Evolutionary conservation across 2,113 vertebrate genomes (phyloP).

Genomic region (Pandion haliaetus): DNA sequence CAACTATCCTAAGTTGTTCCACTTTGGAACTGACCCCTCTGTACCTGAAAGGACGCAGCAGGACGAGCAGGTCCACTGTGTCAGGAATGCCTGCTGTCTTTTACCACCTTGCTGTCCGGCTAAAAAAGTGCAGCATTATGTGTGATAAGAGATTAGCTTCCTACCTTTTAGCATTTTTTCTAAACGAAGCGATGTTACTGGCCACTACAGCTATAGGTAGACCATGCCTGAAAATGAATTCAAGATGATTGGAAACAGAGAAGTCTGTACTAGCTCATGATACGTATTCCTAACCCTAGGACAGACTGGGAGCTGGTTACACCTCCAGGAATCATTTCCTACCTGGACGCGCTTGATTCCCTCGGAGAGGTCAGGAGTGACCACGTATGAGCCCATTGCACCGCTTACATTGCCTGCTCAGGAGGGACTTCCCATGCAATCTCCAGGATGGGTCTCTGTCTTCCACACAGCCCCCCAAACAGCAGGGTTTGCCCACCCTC

Average conservation of each 20-base stretch:
- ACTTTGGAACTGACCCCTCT: background rate
- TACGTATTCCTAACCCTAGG: background rate
- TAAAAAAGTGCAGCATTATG: rapidly evolving
- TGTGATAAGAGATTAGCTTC: background rate
- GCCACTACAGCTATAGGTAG: background rate
- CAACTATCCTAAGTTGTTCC: background rate
- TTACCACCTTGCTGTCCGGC: background rate
- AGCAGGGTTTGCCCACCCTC: background rate
- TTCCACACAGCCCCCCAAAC: background rate
- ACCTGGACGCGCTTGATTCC: background rate
- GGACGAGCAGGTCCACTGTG: background rate
- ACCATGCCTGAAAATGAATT: background rate
- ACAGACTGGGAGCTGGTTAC: background rate
- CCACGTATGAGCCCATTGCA: rapidly evolving
- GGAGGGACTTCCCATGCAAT: too few relatives aligned
- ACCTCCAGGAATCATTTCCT: background rate
- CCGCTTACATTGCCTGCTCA: rapidly evolving
- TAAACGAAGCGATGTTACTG: background rate
- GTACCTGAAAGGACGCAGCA: background rate
- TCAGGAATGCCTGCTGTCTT: background rate
- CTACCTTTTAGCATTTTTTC: background rate
- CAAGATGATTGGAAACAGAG: background rate
- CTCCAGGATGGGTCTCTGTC: background rate
- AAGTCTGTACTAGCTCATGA: background rate
- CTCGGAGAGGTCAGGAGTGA: background rate